A percentile compares a stretch with the other conserved stretches of the same genome.
These are phyloP conservation scores for Polylopha cassiicola DNA, from an alignment of 2,888 invertebrate genomes.

Conservation along the genomic window DNA sequence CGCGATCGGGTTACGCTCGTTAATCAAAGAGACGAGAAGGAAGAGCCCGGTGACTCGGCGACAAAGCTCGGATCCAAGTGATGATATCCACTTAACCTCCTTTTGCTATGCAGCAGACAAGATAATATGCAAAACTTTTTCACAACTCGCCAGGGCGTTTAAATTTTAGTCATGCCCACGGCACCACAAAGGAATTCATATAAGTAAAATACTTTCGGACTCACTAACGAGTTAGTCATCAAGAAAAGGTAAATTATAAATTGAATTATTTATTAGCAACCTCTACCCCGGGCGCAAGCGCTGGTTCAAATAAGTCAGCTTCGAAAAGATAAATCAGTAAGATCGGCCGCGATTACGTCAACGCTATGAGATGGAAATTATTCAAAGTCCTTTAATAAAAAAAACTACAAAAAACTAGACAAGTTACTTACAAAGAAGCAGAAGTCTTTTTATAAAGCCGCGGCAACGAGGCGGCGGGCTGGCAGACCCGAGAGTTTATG, in stretches of 20 bases:
- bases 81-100: constrained; percentile 38
- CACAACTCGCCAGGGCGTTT: too few species aligned
- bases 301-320: constrained; percentile 46
- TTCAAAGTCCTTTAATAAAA: constrained; percentile 28
- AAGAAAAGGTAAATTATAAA: constrained; percentile 52
- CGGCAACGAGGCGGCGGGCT: too few species aligned
- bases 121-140: too few species aligned
- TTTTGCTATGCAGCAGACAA: constrained; percentile 8
- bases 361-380: constrained; percentile 26
- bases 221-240: constrained; percentile 46
- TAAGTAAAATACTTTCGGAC: constrained; percentile 31
- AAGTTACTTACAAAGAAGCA: constrained; percentile 20
- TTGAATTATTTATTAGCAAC: constrained; percentile 39
- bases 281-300: constrained; percentile 31
- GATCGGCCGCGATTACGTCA: constrained; percentile 60
- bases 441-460: constrained; percentile 12
- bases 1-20: constrained; percentile 58
- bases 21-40: constrained; percentile 57
- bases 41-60: constrained; percentile 41
- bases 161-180: constrained; percentile 23
- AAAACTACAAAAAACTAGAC: constrained; percentile 10
- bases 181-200: constrained; percentile 32
- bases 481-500: too few species aligned
- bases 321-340: constrained; percentile 47
- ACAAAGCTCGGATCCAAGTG: constrained; percentile 48